Percentiles rank a stretch among this genome's conserved stretches.
Evolutionary conservation across 2,113 vertebrate species (phyloP).

Genomic region (Apaloderma vittatum): DNA sequence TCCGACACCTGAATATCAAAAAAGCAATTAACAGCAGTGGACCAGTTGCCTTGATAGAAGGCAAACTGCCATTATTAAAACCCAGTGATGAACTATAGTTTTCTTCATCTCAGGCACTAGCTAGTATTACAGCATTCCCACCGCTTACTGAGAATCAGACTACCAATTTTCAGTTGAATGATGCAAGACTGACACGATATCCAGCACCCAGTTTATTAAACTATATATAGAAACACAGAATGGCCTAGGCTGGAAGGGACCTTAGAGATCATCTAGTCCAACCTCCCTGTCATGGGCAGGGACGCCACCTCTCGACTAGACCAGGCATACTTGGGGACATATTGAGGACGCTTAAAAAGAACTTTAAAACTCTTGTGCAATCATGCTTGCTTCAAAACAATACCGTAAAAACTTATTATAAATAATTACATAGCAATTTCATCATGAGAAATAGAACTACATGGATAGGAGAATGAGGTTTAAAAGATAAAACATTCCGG

Average conservation of each 20-base stretch:
- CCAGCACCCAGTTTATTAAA: background rate
- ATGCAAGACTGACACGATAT: background rate
- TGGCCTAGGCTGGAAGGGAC: too few species aligned
- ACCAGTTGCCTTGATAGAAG: background rate
- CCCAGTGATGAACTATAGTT: background rate
- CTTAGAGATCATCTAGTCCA: too few species aligned
- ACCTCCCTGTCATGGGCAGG: too few species aligned
- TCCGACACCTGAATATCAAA: background rate
- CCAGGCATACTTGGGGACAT: too few species aligned
- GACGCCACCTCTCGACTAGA: too few species aligned
- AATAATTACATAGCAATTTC: conserved; percentile 28
- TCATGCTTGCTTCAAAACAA: background rate
- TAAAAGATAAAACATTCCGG: conserved; percentile 5
- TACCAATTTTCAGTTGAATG: background rate
- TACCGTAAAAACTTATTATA: background rate
- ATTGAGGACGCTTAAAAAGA: background rate
- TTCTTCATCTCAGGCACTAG: conserved; percentile 1
- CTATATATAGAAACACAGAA: too few species aligned
- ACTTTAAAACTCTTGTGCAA: background rate
- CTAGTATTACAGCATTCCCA: background rate
- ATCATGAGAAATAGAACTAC: background rate
- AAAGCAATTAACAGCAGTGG: background rate
- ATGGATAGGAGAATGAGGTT: background rate
- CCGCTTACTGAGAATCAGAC: conserved; percentile 25
- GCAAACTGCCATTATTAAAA: conserved; percentile 24